phyloP scores from a whole-genome alignment of 2,113 vertebrate genomes.

The Micronisus gabar region DNA sequence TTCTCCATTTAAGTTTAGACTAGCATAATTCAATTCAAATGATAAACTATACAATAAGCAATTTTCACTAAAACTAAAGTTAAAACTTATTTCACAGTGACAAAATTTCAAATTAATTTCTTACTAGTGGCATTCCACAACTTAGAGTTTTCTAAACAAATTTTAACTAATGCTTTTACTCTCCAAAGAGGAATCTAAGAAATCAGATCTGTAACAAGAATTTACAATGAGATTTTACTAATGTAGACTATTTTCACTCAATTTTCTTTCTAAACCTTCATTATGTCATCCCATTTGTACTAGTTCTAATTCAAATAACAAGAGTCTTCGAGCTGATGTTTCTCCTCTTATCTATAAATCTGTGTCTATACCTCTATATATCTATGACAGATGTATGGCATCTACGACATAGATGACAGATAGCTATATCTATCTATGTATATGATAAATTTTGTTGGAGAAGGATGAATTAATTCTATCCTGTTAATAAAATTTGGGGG shows the following conservation, averaged over 20 bases:
- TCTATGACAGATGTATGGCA: not conserved
- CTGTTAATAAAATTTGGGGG: not conserved
- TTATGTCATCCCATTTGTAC: not conserved
- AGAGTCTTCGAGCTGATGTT: not conserved
- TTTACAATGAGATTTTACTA: not conserved
- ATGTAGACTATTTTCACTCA: not conserved
- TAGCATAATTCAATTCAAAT: not conserved
- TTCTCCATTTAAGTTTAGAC: not conserved
- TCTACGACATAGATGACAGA: not conserved
- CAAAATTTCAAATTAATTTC: not conserved
- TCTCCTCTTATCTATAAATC: not conserved
- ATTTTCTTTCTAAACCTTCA: not conserved
- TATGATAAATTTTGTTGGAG: not conserved
- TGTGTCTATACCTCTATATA: not conserved
- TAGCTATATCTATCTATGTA: not conserved
- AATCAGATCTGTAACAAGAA: not conserved
- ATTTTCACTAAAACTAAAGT: not conserved
- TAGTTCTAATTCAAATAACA: not conserved
- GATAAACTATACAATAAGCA: not conserved
- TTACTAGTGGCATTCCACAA: not conserved
- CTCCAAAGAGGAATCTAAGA: not conserved
- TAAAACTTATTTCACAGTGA: not conserved
- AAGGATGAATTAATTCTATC: conserved; percentile 14
- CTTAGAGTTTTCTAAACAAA: not conserved
- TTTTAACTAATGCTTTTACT: not conserved